Conservation (phyloP, 2,113 vertebrate genomes). For the Cromileptes altivelis region DNA sequence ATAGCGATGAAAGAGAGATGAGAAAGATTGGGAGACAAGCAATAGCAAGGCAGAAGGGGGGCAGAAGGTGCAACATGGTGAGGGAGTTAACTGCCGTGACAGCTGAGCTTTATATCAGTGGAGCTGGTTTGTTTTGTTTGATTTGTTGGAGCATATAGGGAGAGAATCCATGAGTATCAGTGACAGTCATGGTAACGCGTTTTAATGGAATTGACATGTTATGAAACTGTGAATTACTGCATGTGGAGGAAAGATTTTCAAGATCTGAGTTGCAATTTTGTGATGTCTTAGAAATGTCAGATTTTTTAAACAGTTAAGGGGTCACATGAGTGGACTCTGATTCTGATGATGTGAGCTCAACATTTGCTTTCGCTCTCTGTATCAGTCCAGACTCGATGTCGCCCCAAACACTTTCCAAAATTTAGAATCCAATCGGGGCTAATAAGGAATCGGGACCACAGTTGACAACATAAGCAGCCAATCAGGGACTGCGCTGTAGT, state of each 20-base stretch:
- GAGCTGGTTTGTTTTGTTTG: constrained; percentile 51
- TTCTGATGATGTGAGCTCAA: too few relatives aligned
- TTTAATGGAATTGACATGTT: constrained; percentile 25
- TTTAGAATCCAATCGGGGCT: too few relatives aligned
- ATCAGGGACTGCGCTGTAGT: too few relatives aligned
- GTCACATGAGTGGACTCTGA: not conserved
- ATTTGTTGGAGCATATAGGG: constrained; percentile 30
- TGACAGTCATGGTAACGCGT: not conserved
- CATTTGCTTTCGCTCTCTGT: too few relatives aligned
- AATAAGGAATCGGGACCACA: too few relatives aligned
- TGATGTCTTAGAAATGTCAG: not conserved
- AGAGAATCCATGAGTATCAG: constrained; percentile 19
- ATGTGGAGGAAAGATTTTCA: not conserved
- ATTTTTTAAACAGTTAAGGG: not conserved
- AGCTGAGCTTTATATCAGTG: constrained; percentile 43
- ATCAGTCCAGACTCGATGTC: too few relatives aligned
- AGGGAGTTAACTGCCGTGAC: constrained; percentile 46
- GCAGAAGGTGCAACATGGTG: constrained; percentile 32
- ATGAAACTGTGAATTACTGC: not conserved
- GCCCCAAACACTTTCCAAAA: too few relatives aligned
- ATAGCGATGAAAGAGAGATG: constrained; percentile 54
- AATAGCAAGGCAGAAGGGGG: constrained; percentile 27
- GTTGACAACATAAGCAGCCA: too few relatives aligned
- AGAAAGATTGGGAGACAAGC: constrained; percentile 43
- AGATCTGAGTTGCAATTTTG: not conserved